phyloP scores from a whole-genome alignment of 37 sponge, comb jelly and placozoan species.

The Beroe ovata region DNA sequence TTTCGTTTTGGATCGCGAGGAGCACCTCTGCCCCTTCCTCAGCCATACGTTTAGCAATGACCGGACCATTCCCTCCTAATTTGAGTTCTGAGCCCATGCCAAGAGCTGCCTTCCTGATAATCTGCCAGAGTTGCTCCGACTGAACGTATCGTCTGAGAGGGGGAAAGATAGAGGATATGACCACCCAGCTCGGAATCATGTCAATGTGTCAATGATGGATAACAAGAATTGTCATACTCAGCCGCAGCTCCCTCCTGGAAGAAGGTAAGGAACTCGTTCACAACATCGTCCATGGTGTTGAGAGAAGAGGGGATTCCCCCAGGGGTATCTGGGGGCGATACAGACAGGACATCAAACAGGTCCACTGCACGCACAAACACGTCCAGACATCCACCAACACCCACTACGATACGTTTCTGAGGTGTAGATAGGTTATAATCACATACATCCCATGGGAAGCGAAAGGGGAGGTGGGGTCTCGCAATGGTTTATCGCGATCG shows the following conservation, averaged over 20 bases:
- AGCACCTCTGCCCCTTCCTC: constrained; percentile 78
- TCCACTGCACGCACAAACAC: constrained; percentile 54
- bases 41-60: constrained; percentile 78
- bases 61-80: constrained; percentile 83
- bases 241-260: constrained; percentile 60
- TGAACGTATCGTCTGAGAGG: constrained; percentile 37
- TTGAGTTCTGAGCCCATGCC: constrained; percentile 30
- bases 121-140: constrained; percentile 25
- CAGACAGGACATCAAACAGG: constrained; percentile 20
- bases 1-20: constrained; percentile 68
- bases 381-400: constrained; percentile 61
- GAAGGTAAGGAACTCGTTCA: constrained; percentile 48
- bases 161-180: too few species aligned
- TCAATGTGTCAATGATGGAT: neutral
- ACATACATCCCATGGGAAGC: neutral
- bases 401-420: constrained; percentile 62
- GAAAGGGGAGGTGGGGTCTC: too few species aligned
- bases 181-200: too few species aligned
- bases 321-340: neutral
- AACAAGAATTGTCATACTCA: constrained; percentile 33
- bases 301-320: neutral
- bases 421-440: neutral
- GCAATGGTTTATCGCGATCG: too few species aligned
- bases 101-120: constrained; percentile 13
- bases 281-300: constrained; percentile 53